A percentile compares a stretch with the other conserved stretches of the same genome.
Conservation (phyloP, 2,113 vertebrate genomes). For the Thryonomys swinderianus region DNA sequence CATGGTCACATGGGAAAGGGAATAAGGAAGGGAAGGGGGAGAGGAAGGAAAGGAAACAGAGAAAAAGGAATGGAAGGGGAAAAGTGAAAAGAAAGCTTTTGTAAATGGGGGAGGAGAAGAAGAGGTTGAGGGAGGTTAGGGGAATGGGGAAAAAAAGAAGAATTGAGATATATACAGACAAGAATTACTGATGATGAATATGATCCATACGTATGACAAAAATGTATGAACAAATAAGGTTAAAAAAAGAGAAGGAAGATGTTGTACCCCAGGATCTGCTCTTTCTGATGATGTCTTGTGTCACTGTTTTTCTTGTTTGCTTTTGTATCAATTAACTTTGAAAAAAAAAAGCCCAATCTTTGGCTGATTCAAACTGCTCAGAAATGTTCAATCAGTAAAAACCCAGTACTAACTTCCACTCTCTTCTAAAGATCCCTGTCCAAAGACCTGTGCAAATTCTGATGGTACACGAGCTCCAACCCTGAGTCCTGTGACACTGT, state of each 20-base stretch:
- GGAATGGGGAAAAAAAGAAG: background rate
- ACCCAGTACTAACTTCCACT: background rate
- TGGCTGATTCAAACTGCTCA: background rate
- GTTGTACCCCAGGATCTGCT: background rate
- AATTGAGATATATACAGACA: background rate
- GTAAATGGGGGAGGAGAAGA: background rate
- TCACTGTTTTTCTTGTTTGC: background rate
- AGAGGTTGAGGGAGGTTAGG: background rate
- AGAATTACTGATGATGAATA: background rate
- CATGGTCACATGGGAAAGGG: background rate
- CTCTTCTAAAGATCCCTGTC: background rate
- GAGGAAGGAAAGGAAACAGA: background rate
- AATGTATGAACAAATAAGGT: background rate
- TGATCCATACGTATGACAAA: background rate
- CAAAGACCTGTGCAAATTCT: background rate
- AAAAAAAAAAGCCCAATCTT: background rate
- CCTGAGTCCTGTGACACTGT: background rate
- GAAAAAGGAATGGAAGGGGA: background rate
- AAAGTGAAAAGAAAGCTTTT: background rate
- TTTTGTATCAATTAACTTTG: background rate
- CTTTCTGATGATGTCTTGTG: background rate
- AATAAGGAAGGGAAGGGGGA: accelerated
- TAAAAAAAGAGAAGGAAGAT: background rate
- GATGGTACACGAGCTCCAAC: background rate
- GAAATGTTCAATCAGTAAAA: constrained; percentile 5